A percentile compares a stretch with the other conserved stretches of the same genome.
Conservation (phyloP, 2,113 vertebrate species). For the Psilopogon haemacephalus region DNA sequence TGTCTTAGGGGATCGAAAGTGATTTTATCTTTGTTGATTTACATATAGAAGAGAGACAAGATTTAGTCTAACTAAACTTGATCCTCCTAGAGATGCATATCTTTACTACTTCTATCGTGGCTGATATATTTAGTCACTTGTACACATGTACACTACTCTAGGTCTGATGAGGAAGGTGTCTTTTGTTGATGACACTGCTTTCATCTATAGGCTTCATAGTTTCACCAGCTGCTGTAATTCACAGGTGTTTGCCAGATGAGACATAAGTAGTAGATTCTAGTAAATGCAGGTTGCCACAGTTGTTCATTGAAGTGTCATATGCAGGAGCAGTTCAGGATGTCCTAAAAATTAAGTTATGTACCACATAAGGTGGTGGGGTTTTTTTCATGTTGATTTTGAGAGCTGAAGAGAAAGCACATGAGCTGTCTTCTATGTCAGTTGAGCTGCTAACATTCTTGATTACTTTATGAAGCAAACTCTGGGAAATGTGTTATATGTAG, state of each 20-base stretch:
- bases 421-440: neutral
- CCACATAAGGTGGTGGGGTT: accelerated
- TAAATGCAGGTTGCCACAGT: neutral
- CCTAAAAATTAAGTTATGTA: neutral
- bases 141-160: accelerated
- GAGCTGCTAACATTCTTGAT: neutral
- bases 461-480: neutral
- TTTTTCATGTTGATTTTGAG: neutral
- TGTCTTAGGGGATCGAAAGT: no score
- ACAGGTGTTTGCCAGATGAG: neutral
- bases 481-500: neutral
- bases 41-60: no score
- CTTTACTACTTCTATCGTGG: neutral
- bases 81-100: neutral
- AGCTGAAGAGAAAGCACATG: accelerated
- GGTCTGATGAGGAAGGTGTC: neutral
- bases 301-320: neutral
- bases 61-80: neutral
- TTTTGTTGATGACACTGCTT: neutral
- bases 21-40: no score
- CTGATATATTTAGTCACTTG: neutral
- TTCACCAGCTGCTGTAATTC: neutral
- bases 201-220: neutral
- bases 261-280: neutral
- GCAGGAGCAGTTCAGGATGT: neutral